Evolutionary conservation across 2,797 vertebrate species (phyloP).

Genomic region (Enteromius anoplus): DNA sequence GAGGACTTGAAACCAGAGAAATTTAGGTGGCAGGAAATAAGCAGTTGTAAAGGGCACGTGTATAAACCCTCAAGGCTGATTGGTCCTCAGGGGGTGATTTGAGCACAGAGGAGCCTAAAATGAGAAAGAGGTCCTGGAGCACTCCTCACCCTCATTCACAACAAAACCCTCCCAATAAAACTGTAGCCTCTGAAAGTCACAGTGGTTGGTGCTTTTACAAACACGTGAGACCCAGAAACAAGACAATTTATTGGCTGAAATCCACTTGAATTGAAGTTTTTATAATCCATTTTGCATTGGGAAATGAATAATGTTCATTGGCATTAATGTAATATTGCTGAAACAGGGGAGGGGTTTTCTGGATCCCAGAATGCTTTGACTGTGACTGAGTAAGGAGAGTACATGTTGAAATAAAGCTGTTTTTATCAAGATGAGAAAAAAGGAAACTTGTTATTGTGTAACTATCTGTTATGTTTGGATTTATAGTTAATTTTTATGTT

Average conservation of each 20-base stretch:
- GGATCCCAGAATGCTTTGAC: background rate
- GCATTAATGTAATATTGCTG: background rate
- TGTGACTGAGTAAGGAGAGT: background rate
- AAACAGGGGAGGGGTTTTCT: background rate
- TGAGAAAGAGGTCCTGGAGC: constrained; percentile 51
- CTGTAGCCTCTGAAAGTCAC: constrained; percentile 43
- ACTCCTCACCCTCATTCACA: background rate
- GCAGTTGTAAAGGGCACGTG: constrained; percentile 16
- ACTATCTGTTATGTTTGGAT: background rate
- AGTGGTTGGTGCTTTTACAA: background rate
- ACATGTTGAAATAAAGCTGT: background rate
- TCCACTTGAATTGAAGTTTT: background rate
- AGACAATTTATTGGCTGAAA: background rate
- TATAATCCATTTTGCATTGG: background rate
- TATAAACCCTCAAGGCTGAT: constrained; percentile 49
- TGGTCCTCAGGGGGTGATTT: constrained; percentile 71
- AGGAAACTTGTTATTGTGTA: background rate
- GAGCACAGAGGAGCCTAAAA: constrained; percentile 66
- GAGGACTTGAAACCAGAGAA: constrained; percentile 37
- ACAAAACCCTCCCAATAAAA: constrained; percentile 60
- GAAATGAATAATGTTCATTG: background rate
- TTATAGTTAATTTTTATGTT: background rate
- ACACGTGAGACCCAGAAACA: background rate
- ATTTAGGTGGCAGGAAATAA: constrained; percentile 38
- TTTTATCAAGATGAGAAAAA: background rate